Evolutionary conservation across 2,113 vertebrate species (phyloP).

Genomic region (Oophaga pumilio): DNA sequence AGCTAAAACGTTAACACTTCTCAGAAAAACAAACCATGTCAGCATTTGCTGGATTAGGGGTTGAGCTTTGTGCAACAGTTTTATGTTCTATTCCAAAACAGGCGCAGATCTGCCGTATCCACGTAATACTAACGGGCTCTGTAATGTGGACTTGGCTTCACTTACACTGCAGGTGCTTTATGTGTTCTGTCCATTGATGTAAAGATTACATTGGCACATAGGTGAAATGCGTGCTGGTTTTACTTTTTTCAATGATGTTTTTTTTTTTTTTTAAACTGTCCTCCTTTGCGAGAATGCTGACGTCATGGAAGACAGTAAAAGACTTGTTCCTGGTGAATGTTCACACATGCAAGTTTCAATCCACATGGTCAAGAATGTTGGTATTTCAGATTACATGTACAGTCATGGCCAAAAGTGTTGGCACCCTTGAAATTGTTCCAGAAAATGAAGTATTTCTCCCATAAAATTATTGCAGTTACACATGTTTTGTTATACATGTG

Average conservation of each 20-base stretch:
- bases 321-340: neutral
- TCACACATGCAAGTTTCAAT: neutral
- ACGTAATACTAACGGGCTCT: neutral
- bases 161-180: slow-evolving; percentile 10
- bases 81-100: neutral
- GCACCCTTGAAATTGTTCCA: too few species aligned
- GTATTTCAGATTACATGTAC: neutral
- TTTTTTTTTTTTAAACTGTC: neutral
- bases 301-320: neutral
- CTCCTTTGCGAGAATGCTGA: neutral
- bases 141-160: slow-evolving; percentile 11
- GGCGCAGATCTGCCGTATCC: neutral
- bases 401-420: too few species aligned
- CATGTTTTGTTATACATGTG: too few species aligned
- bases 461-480: too few species aligned
- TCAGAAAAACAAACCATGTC: slow-evolving; percentile 42
- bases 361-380: neutral
- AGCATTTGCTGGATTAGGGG: slow-evolving; percentile 1
- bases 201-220: slow-evolving; percentile 27
- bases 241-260: neutral
- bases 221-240: neutral
- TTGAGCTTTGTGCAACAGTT: neutral
- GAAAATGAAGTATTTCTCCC: too few species aligned
- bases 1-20: slow-evolving; percentile 32
- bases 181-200: neutral